Percentiles rank a stretch among this genome's conserved stretches.
These are phyloP conservation scores for Ypsolopha sequella DNA, from an alignment of 2,888 invertebrate genomes.

Conservation along the genomic window DNA sequence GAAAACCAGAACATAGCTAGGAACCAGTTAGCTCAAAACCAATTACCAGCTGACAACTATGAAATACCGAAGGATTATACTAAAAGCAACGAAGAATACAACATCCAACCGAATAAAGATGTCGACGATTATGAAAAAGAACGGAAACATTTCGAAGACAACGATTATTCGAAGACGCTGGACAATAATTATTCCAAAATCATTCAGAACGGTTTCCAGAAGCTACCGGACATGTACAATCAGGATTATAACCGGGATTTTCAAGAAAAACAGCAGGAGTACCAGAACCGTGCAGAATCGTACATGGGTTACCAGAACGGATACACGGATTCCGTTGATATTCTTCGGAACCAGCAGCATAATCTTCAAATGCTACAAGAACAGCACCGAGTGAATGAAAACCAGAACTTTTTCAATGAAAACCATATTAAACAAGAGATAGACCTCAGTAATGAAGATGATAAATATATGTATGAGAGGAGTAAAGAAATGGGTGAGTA, in stretches of 20 bases:
- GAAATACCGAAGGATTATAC: slow-evolving; percentile 47
- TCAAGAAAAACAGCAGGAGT: not conserved
- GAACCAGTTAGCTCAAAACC: not conserved
- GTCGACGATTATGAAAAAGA: slow-evolving; percentile 54
- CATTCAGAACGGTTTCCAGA: slow-evolving; percentile 17
- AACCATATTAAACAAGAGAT: slow-evolving; percentile 55
- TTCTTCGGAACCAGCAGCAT: slow-evolving; percentile 35
- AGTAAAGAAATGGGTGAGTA: slow-evolving; percentile 41
- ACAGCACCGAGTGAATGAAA: slow-evolving; percentile 41
- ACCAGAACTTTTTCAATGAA: slow-evolving; percentile 51
- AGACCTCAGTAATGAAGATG: slow-evolving; percentile 44
- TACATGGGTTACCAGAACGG: slow-evolving; percentile 23
- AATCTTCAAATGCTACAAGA: slow-evolving; percentile 49
- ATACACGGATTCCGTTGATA: slow-evolving; percentile 37
- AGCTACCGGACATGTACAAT: slow-evolving; percentile 20
- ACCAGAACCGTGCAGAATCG: slow-evolving; percentile 5
- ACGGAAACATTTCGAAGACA: slow-evolving; percentile 38
- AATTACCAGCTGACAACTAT: slow-evolving; percentile 14
- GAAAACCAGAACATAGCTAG: slow-evolving; percentile 10
- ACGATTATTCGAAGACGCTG: slow-evolving; percentile 24
- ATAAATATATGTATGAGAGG: slow-evolving; percentile 43
- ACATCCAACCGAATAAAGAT: slow-evolving; percentile 57
- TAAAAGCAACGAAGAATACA: slow-evolving; percentile 37
- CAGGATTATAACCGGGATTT: slow-evolving; percentile 27
- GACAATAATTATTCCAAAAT: slow-evolving; percentile 25